Base-by-base conservation (phyloP, 2,888 invertebrate genomes). In the Lymantria dispar region DNA sequence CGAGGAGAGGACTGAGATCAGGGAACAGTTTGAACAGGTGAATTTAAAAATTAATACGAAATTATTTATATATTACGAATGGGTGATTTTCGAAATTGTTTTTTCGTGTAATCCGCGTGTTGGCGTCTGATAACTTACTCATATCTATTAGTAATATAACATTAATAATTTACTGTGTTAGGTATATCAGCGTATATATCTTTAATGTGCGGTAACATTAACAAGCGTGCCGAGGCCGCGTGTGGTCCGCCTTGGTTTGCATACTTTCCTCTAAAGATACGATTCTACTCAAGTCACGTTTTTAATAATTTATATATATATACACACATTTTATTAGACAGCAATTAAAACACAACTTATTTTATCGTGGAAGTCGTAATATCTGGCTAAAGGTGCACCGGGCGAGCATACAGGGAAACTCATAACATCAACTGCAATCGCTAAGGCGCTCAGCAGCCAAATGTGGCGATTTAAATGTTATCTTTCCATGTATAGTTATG, bases 21-120 rank as follows among this genome's bases (percentile, higher is more conserved):
- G 93, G 75, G 95, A 95, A 87, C 95, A 95, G 79, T 96, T 96
- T 79, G 92, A 92, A 70, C 93, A 94, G 92, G 96, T 96, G 92
- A 61, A 63, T 66, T 92, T 45, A 48, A 37, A 29, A 55, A 43
- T 62, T 53, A 45, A 54, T 54, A 53, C 47, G n/a, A n/a, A 37
- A 22, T 2, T 12, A n/a, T n/a, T n/a, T n/a, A n/a, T n/a, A 12
- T 38, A 12, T 42, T n/a, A 14, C 9, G 31, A 14, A 36, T 44
- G 29, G 29, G 29, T 14, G 2, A 14, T 14, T 14, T 49, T 53
- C 3, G 43, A 30, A 52, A 52, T 54, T 52, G 48, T 52, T 57
- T 50, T 52, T 56, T 58, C 69, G 56, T 54, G 55, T 41, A 50
- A 52, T 48, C 58, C 56, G 52, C 54, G 41, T 52, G 45, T 49